Evolutionary conservation across 2,888 invertebrate genomes (phyloP).

Genomic region (Coremacera marginata): DNA sequence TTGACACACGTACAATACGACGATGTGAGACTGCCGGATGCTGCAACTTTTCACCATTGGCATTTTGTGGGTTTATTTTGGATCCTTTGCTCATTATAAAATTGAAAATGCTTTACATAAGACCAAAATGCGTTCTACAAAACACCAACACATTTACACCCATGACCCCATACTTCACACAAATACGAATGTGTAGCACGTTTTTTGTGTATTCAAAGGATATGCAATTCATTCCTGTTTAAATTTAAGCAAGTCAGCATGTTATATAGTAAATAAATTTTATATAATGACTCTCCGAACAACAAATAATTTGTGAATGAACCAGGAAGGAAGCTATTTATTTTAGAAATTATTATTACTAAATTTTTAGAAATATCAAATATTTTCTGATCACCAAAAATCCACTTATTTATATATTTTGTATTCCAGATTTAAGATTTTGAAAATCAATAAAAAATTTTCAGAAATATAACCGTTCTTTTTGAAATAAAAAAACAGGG

Average conservation of each 20-base stretch:
- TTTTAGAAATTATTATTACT: too few species aligned
- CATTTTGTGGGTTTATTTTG: constrained; percentile 7
- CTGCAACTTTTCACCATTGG: constrained; percentile 34
- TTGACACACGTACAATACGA: not conserved
- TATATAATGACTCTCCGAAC: too few species aligned
- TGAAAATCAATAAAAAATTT: too few species aligned
- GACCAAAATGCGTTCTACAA: constrained; percentile 27
- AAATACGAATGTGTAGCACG: not conserved
- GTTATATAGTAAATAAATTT: too few species aligned
- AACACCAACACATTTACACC: not conserved
- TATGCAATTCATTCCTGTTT: not conserved
- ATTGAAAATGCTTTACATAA: constrained; percentile 36
- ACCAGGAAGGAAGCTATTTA: not conserved
- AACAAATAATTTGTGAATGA: too few species aligned
- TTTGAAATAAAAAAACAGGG: too few species aligned
- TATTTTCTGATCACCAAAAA: too few species aligned
- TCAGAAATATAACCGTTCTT: too few species aligned
- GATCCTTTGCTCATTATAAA: constrained; percentile 34
- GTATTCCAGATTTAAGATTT: too few species aligned
- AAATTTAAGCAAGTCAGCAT: too few species aligned
- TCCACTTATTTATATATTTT: too few species aligned
- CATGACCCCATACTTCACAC: not conserved
- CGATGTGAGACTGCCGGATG: not conserved
- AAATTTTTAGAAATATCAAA: too few species aligned
- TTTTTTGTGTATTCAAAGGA: not conserved